A percentile compares a stretch with the other conserved stretches of the same genome.
Conservation (phyloP, 2,888 invertebrate species). For the Disparrhopalites patrizii region DNA sequence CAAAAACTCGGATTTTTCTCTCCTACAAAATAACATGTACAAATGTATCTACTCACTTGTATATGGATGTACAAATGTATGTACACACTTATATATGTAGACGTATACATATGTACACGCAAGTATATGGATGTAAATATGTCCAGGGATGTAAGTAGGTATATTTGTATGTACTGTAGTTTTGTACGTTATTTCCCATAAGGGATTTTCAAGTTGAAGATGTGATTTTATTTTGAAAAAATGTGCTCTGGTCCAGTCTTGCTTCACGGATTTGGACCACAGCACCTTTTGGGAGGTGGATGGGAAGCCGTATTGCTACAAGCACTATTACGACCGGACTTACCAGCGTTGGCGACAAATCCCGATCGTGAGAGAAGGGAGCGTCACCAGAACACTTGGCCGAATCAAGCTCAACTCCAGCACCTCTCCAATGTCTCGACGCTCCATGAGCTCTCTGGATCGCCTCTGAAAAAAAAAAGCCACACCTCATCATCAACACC, state of each 20-base stretch:
- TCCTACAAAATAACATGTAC: too few relatives aligned
- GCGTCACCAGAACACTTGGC: constrained; percentile 24
- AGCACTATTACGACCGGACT: constrained; percentile 24
- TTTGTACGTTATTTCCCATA: too few relatives aligned
- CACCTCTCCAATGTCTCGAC: background rate
- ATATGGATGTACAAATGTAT: too few relatives aligned
- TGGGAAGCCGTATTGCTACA: constrained; percentile 25
- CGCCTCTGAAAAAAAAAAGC: constrained; percentile 5
- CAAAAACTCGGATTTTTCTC: too few relatives aligned
- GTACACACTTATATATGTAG: too few relatives aligned
- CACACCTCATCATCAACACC: background rate
- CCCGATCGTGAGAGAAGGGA: constrained; percentile 16
- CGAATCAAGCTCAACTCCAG: constrained; percentile 16
- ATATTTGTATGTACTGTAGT: too few relatives aligned
- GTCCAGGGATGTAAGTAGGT: too few relatives aligned
- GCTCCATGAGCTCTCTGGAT: constrained; percentile 24
- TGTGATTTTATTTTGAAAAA: too few relatives aligned
- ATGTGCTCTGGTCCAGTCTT: too few relatives aligned
- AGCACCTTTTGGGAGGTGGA: constrained; percentile 24
- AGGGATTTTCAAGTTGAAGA: too few relatives aligned
- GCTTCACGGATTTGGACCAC: constrained; percentile 25
- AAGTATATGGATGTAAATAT: background rate
- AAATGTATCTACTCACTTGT: too few relatives aligned
- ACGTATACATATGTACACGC: too few relatives aligned
- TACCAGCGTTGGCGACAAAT: constrained; percentile 21